A percentile compares a stretch with the other conserved stretches of the same genome.
Evolutionary conservation across 2,888 invertebrate genomes (phyloP).

Genomic region (Phasia obesa): DNA sequence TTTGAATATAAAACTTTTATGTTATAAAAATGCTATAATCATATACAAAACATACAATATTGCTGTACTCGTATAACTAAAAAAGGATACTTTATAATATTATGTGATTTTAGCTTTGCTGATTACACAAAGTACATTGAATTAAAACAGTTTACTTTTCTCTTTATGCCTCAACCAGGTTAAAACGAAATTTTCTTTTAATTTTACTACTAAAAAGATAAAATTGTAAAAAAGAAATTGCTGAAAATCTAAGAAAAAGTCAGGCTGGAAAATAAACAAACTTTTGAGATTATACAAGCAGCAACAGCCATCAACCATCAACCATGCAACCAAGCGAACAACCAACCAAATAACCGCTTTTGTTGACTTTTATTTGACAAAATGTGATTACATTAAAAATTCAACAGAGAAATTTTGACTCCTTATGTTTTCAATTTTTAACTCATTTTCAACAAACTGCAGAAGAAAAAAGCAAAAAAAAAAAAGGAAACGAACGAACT

Average conservation of each 20-base stretch:
- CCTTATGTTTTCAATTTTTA: slow-evolving; percentile 69
- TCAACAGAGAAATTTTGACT: slow-evolving; percentile 63
- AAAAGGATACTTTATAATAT: slow-evolving; percentile 15
- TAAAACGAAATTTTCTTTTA: slow-evolving; percentile 34
- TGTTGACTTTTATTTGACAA: slow-evolving; percentile 72
- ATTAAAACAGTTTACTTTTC: slow-evolving; percentile 51
- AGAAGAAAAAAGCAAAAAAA: slow-evolving; percentile 4
- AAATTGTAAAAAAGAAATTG: background rate
- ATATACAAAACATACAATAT: background rate
- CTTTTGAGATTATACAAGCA: slow-evolving; percentile 24
- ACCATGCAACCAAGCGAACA: slow-evolving; percentile 34
- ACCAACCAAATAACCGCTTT: slow-evolving; percentile 48
- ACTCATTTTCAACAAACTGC: slow-evolving; percentile 61
- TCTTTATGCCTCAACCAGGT: slow-evolving; percentile 15
- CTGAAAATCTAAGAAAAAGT: slow-evolving; percentile 17
- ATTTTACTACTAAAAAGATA: slow-evolving; percentile 16
- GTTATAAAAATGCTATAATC: background rate
- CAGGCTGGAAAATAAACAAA: slow-evolving; percentile 24
- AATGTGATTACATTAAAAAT: slow-evolving; percentile 72
- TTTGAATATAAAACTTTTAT: background rate
- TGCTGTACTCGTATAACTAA: background rate
- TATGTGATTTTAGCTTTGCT: slow-evolving; percentile 49
- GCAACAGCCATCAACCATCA: slow-evolving; percentile 29
- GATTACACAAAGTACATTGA: slow-evolving; percentile 58
- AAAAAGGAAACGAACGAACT: background rate